Conservation (phyloP, 2,797 vertebrate genomes). For the Channallabes apus region DNA sequence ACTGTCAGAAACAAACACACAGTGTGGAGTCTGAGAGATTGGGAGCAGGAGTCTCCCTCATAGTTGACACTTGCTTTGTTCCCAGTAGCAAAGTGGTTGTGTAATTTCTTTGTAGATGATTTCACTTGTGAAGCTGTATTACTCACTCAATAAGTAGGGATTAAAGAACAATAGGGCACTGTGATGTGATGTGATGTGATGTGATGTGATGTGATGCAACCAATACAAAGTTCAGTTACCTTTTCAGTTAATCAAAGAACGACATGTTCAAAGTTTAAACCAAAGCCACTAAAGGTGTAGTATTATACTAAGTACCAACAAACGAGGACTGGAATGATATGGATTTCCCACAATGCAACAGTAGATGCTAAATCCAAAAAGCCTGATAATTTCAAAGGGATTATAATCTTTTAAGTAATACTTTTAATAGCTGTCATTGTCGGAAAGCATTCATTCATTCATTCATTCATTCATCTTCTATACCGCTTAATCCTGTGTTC, state of each 20-base stretch:
- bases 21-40: background rate
- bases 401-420: no score
- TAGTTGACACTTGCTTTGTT: background rate
- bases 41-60: background rate
- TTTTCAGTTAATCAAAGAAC: background rate
- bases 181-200: background rate
- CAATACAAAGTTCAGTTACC: background rate
- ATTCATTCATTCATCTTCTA: no score
- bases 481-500: no score
- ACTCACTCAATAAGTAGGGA: background rate
- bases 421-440: no score
- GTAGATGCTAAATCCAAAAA: background rate
- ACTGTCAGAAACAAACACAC: background rate
- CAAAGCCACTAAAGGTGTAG: background rate
- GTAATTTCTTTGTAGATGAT: background rate
- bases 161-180: background rate
- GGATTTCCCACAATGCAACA: background rate
- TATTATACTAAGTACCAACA: background rate
- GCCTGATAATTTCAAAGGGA: background rate
- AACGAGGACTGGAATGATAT: background rate
- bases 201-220: background rate
- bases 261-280: background rate
- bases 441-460: no score
- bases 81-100: no score
- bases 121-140: background rate